A percentile compares a stretch with the other conserved stretches of the same genome.
Evolutionary conservation across 2,797 vertebrate genomes (phyloP).

Genomic region (Hemibagrus guttatus): DNA sequence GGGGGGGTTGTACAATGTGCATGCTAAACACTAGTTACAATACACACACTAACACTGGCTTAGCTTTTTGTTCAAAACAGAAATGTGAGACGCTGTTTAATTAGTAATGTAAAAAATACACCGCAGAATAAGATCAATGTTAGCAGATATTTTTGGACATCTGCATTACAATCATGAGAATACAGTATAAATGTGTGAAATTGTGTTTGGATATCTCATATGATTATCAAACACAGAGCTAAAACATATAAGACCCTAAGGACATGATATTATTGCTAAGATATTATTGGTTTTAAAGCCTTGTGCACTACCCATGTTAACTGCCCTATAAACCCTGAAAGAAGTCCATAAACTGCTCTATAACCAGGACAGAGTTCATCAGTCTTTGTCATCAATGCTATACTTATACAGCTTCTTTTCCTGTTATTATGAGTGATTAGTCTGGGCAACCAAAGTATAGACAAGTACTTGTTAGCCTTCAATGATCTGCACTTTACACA

Average conservation of each 20-base stretch:
- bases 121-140: neutral
- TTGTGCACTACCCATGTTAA: conserved; percentile 65
- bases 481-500: neutral
- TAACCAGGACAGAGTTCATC: conserved; percentile 60
- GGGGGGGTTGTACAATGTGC: conserved; percentile 68
- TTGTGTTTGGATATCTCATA: neutral
- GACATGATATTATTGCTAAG: neutral
- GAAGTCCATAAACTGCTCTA: conserved; percentile 73
- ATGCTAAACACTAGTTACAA: conserved; percentile 46
- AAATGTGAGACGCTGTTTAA: conserved; percentile 14
- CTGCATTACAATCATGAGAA: neutral
- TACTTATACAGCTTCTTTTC: neutral
- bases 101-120: conserved; percentile 1
- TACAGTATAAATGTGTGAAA: neutral
- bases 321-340: conserved; percentile 68
- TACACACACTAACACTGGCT: conserved; percentile 22
- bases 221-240: neutral
- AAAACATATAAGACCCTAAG: no score
- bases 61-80: neutral
- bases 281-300: conserved; percentile 28
- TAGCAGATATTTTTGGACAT: neutral
- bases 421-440: neutral
- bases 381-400: conserved; percentile 25
- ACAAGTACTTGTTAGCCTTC: neutral
- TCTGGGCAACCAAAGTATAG: neutral